These are phyloP conservation scores for Cromileptes altivelis DNA, from an alignment of 2,113 vertebrate genomes.

Conservation along the genomic window DNA sequence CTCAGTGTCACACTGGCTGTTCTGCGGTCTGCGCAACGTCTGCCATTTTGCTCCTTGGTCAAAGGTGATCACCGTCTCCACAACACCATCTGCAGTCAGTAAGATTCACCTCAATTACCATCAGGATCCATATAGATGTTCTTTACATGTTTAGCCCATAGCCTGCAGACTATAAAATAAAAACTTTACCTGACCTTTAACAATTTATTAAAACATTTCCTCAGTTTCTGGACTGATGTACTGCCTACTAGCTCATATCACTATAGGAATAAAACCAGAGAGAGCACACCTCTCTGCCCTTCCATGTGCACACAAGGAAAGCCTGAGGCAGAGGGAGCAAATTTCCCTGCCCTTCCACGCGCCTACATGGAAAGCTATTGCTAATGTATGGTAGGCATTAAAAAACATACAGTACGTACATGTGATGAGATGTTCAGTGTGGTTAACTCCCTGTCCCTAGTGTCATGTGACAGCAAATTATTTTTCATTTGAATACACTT, in stretches of 20 bases:
- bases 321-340: too few species aligned
- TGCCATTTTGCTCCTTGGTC: constrained; percentile 94
- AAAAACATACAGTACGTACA: too few species aligned
- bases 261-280: background rate
- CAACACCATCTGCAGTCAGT: constrained; percentile 83
- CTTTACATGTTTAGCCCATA: background rate
- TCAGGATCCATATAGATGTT: background rate
- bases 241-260: too few species aligned
- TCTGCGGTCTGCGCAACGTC: constrained; percentile 87
- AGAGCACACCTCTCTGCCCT: too few species aligned
- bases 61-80: constrained; percentile 93
- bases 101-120: background rate
- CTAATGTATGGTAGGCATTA: too few species aligned
- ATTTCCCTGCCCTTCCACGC: too few species aligned
- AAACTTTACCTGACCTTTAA: background rate
- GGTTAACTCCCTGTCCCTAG: too few species aligned
- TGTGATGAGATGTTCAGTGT: too few species aligned
- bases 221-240: background rate
- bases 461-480: too few species aligned
- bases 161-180: background rate
- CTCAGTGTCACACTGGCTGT: constrained; percentile 87
- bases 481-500: too few species aligned
- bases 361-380: too few species aligned
- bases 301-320: too few species aligned
- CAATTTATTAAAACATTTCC: background rate